Evolutionary conservation across 1,140 invertebrate species (phyloP).

Genomic region (Cyclina sinensis): DNA sequence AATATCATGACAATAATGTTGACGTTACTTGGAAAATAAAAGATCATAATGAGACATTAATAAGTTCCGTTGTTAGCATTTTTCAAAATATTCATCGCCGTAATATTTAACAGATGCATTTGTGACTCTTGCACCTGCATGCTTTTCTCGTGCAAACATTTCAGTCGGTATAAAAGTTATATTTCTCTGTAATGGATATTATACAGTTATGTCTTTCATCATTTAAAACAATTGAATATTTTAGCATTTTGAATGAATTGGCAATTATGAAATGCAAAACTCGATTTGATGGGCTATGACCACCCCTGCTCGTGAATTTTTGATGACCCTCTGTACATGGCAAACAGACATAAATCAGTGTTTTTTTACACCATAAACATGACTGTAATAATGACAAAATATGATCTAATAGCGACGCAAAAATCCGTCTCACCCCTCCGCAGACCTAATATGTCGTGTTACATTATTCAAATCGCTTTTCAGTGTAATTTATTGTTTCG

Average conservation of each 20-base stretch:
- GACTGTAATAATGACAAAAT: slow-evolving; percentile 32
- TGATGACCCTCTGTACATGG: not conserved
- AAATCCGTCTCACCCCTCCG: not conserved
- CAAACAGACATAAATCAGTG: slow-evolving; percentile 35
- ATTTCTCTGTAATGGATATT: too few species aligned
- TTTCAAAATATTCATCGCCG: too few species aligned
- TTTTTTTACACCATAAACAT: slow-evolving; percentile 35
- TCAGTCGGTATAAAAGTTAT: too few species aligned
- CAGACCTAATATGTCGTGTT: slow-evolving; percentile 1
- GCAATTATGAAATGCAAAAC: not conserved
- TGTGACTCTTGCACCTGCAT: too few species aligned
- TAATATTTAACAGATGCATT: too few species aligned
- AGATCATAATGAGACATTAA: too few species aligned
- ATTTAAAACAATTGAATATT: not conserved
- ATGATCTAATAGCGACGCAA: slow-evolving; percentile 40
- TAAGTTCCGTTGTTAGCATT: too few species aligned
- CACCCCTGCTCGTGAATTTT: slow-evolving; percentile 1
- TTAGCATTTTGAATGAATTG: not conserved
- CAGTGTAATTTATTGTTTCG: slow-evolving; percentile 12
- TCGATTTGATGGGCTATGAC: not conserved
- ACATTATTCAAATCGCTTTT: slow-evolving; percentile 21
- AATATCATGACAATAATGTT: too few species aligned
- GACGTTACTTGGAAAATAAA: too few species aligned
- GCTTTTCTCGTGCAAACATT: too few species aligned
- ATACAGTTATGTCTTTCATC: too few species aligned